Percentiles rank a stretch among this genome's conserved stretches.
These are phyloP conservation scores for Contarinia nasturtii DNA, from an alignment of 1,140 invertebrate species.

Conservation along the genomic window DNA sequence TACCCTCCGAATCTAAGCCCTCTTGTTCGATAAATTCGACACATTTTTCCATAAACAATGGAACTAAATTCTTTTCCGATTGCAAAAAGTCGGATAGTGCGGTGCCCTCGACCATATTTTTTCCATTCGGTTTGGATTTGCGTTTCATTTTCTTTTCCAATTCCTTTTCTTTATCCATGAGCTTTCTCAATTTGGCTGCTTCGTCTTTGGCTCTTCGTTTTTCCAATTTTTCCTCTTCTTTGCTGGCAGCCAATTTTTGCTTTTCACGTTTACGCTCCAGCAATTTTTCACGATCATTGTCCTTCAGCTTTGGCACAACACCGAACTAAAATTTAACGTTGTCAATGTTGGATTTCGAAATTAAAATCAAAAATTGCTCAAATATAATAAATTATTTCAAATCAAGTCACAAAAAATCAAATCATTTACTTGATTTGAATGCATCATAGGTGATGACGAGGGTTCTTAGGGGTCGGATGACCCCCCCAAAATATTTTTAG, in stretches of 20 bases:
- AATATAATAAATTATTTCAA: no score
- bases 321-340: slow-evolving; percentile 28
- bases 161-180: slow-evolving; percentile 50
- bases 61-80: slow-evolving; percentile 64
- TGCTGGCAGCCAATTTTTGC: slow-evolving; percentile 34
- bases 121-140: slow-evolving; percentile 33
- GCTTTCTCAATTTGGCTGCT: slow-evolving; percentile 35
- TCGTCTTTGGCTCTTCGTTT: slow-evolving; percentile 56
- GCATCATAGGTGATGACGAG: no score
- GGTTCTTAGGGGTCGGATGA: no score
- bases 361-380: no score
- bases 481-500: no score
- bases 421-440: no score
- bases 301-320: slow-evolving; percentile 38
- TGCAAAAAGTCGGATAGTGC: slow-evolving; percentile 34
- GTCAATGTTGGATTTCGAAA: no score
- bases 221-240: slow-evolving; percentile 60
- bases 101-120: slow-evolving; percentile 20
- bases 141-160: slow-evolving; percentile 56
- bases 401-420: no score
- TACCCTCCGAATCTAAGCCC: slow-evolving; percentile 84
- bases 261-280: slow-evolving; percentile 42
- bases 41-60: slow-evolving; percentile 86
- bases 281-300: slow-evolving; percentile 37
- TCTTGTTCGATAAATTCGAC: slow-evolving; percentile 88